Percentiles rank a stretch among this genome's conserved stretches.
Conservation (phyloP, 1,140 invertebrate genomes). For the Protaetia brevitarsis region DNA sequence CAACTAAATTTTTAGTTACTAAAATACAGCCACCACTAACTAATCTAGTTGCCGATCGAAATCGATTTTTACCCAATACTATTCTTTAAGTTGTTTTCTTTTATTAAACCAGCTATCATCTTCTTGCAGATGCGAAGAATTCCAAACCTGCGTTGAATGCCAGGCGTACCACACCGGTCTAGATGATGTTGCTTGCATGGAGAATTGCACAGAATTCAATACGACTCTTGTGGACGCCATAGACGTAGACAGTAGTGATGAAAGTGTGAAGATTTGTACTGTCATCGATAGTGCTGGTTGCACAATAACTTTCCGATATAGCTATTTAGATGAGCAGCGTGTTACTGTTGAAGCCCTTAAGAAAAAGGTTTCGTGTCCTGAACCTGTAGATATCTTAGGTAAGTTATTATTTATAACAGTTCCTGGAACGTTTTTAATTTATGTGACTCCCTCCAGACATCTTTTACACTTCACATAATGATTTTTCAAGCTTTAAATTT, state of each 20-base stretch:
- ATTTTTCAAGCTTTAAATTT: no score
- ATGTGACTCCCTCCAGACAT: no score
- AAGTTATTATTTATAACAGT: neutral
- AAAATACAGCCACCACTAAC: no score
- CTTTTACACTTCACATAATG: no score
- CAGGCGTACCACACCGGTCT: conserved; percentile 80
- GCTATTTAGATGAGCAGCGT: conserved; percentile 43
- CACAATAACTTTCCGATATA: conserved; percentile 56
- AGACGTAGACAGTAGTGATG: conserved; percentile 47
- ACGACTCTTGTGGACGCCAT: conserved; percentile 49
- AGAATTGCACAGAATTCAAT: conserved; percentile 50
- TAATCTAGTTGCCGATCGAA: no score
- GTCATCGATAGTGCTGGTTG: conserved; percentile 52
- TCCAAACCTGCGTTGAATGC: conserved; percentile 93
- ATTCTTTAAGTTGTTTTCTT: no score
- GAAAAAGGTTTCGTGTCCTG: conserved; percentile 68
- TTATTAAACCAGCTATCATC: no score
- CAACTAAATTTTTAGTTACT: no score
- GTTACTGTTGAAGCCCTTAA: conserved; percentile 66
- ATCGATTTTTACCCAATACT: no score
- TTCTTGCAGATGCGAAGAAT: conserved; percentile 71
- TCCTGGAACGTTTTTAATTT: no score
- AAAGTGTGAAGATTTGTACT: conserved; percentile 43
- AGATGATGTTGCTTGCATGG: conserved; percentile 55
- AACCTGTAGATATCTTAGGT: conserved; percentile 33